These are phyloP conservation scores for Pteropus alecto DNA, from an alignment of 2,113 vertebrate genomes.

Conservation along the genomic window DNA sequence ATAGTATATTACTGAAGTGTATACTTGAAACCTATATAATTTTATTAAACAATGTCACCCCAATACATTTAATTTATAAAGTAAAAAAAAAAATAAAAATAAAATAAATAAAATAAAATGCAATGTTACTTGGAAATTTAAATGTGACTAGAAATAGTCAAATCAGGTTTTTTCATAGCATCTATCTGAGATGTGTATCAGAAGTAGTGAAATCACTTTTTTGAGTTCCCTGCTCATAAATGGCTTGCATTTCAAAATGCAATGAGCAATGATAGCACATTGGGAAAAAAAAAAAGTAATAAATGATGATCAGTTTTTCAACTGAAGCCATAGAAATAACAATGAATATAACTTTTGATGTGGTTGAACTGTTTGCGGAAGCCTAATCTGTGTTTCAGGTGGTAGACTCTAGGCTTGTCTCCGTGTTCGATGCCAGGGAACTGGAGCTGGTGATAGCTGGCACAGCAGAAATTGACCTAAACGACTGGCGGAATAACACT, in stretches of 20 bases:
- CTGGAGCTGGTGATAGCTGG: slow-evolving; percentile 98
- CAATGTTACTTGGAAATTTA: neutral
- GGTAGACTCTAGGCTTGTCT: slow-evolving; percentile 96
- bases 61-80: too few species aligned
- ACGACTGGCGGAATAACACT: slow-evolving; percentile 96
- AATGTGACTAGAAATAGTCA: neutral
- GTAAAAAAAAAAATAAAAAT: too few species aligned
- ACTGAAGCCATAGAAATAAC: neutral
- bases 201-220: neutral
- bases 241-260: neutral
- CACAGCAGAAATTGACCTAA: slow-evolving; percentile 97
- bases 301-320: neutral
- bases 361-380: neutral
- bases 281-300: neutral
- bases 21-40: too few species aligned
- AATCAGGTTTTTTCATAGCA: neutral
- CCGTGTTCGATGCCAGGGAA: slow-evolving; percentile 97
- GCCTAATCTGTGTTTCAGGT: slow-evolving; percentile 86
- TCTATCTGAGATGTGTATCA: neutral
- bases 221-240: neutral
- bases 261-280: neutral
- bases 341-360: neutral
- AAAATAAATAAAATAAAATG: neutral
- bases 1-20: too few species aligned
- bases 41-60: too few species aligned